Conservation (phyloP, 2,888 invertebrate species). For the Automeris io region DNA sequence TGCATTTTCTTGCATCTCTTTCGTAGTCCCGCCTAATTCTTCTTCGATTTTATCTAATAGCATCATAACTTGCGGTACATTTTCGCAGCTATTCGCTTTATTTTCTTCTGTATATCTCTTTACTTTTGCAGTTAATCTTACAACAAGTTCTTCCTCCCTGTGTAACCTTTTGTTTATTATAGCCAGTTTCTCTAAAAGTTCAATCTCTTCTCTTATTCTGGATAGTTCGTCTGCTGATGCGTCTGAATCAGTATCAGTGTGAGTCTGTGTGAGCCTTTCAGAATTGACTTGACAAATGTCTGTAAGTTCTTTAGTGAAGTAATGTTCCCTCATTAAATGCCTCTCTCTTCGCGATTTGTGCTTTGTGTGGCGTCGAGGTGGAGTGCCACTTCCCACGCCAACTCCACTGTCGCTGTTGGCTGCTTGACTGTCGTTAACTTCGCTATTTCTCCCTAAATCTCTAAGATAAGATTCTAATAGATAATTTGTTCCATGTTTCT, state of each 20-base stretch:
- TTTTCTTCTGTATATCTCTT: constrained; percentile 77
- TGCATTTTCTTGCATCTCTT: constrained; percentile 74
- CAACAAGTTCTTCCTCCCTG: constrained; percentile 83
- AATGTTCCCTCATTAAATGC: constrained; percentile 73
- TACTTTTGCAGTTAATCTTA: constrained; percentile 80
- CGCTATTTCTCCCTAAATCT: constrained; percentile 59
- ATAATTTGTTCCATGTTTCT: constrained; percentile 87
- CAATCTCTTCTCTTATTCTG: constrained; percentile 81
- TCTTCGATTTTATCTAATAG: constrained; percentile 72
- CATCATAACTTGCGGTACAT: constrained; percentile 63
- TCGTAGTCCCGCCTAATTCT: constrained; percentile 63
- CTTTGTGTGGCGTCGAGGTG: constrained; percentile 70
- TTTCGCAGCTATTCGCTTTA: constrained; percentile 67
- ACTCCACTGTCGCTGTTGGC: constrained; percentile 85
- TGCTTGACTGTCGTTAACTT: constrained; percentile 74
- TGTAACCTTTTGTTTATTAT: constrained; percentile 84
- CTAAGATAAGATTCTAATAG: constrained; percentile 85
- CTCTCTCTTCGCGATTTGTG: constrained; percentile 73
- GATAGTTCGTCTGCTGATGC: constrained; percentile 71
- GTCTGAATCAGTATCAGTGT: constrained; percentile 69
- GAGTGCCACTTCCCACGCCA: constrained; percentile 81
- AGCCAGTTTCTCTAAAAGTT: constrained; percentile 83
- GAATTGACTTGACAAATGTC: constrained; percentile 73
- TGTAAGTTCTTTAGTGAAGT: constrained; percentile 72
- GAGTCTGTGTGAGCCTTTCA: constrained; percentile 59